Evolutionary conservation across 2,888 invertebrate species (phyloP).

Genomic region (Monopis laevigella): DNA sequence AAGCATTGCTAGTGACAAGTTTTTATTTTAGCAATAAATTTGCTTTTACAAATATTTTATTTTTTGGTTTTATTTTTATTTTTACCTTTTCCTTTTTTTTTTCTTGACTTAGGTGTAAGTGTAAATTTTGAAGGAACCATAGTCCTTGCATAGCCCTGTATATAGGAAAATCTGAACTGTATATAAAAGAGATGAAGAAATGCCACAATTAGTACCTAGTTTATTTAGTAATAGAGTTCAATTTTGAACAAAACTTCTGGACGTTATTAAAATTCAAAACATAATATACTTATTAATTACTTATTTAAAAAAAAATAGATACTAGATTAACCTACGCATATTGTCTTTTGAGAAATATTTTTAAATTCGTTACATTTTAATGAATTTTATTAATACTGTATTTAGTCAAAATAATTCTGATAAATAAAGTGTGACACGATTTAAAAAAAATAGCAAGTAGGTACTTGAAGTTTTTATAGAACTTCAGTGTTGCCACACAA

Average conservation of each 20-base stretch:
- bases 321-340: too few species aligned
- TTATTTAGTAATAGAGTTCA: slow-evolving; percentile 32
- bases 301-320: too few species aligned
- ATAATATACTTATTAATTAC: too few species aligned
- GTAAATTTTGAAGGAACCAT: slow-evolving; percentile 60
- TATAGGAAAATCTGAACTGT: slow-evolving; percentile 38
- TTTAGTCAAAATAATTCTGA: too few species aligned
- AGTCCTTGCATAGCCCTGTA: slow-evolving; percentile 63
- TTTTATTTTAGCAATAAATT: slow-evolving; percentile 67
- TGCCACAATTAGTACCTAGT: slow-evolving; percentile 34
- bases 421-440: too few species aligned
- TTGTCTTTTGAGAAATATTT: too few species aligned
- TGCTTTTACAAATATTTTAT: slow-evolving; percentile 55
- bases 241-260: background rate
- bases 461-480: too few species aligned
- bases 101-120: slow-evolving; percentile 26
- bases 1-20: slow-evolving; percentile 47
- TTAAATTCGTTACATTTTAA: too few species aligned
- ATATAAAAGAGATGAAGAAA: slow-evolving; percentile 38
- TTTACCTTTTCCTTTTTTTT: slow-evolving; percentile 27
- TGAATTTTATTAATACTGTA: too few species aligned
- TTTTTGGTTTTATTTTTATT: slow-evolving; percentile 42
- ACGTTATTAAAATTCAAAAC: slow-evolving; percentile 2
- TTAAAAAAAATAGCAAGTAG: too few species aligned
- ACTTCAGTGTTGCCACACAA: too few species aligned